A percentile compares a stretch with the other conserved stretches of the same genome.
phyloP scores from a whole-genome alignment of 2,888 invertebrate genomes.

The Carabus problematicus region DNA sequence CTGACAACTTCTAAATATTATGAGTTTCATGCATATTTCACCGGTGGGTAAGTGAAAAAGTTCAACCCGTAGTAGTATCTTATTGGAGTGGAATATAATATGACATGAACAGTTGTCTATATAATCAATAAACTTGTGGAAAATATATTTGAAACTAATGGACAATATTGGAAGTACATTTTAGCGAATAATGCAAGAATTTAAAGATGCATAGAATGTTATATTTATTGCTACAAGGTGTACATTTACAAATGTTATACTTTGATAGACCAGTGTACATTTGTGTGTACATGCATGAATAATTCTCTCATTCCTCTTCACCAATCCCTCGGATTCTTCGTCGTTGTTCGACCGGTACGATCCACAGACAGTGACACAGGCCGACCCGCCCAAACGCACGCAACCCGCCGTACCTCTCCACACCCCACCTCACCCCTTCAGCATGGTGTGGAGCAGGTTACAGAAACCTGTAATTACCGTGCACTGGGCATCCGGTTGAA shows the following conservation, averaged over 20 bases:
- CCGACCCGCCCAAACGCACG: constrained; percentile 31
- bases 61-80: constrained; percentile 1
- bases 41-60: not conserved
- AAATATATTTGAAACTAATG: too few relatives aligned
- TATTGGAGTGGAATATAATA: not conserved
- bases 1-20: constrained; percentile 9
- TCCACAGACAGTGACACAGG: constrained; percentile 32
- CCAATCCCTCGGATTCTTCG: not conserved
- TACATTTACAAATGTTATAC: too few relatives aligned
- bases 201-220: too few relatives aligned
- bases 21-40: too few relatives aligned
- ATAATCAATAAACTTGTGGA: too few relatives aligned
- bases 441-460: not conserved
- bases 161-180: too few relatives aligned
- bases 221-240: too few relatives aligned
- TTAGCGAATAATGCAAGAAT: too few relatives aligned
- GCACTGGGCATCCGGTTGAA: constrained; percentile 10
- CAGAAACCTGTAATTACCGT: constrained; percentile 27
- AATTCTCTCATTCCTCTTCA: not conserved
- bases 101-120: not conserved
- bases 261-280: too few relatives aligned
- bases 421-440: constrained; percentile 1
- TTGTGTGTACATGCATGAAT: too few relatives aligned
- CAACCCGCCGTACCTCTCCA: constrained; percentile 12
- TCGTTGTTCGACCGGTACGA: constrained; percentile 25